Conservation (phyloP, 2,113 vertebrate species). For the Archilochus colubris region DNA sequence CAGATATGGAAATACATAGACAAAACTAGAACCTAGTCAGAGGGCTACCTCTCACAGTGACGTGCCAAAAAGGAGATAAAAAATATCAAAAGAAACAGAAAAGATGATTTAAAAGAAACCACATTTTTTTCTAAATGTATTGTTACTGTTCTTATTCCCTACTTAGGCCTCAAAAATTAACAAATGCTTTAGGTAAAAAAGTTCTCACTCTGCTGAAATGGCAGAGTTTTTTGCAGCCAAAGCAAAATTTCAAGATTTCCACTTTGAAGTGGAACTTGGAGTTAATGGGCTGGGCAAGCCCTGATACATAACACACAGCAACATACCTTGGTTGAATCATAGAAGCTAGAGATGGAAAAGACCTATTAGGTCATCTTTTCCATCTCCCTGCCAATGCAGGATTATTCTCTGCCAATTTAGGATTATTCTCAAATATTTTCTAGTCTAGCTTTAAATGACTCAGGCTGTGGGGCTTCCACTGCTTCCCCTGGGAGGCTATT, state of each 20-base stretch:
- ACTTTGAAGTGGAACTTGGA: constrained; percentile 67
- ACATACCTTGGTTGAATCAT: constrained; percentile 70
- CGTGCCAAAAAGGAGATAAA: neutral
- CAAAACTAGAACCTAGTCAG: neutral
- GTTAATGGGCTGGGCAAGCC: constrained; percentile 63
- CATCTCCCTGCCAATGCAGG: constrained; percentile 58
- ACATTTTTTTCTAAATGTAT: constrained; percentile 8
- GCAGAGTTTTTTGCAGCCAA: constrained; percentile 39
- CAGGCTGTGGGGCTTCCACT: constrained; percentile 68
- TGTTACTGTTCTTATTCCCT: constrained; percentile 13
- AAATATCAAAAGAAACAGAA: neutral
- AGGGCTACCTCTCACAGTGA: neutral
- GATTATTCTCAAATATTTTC: constrained; percentile 73
- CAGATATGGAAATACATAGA: neutral
- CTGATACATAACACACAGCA: constrained; percentile 46
- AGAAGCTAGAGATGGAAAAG: constrained; percentile 69
- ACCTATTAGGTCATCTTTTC: constrained; percentile 75
- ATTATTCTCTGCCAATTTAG: constrained; percentile 63
- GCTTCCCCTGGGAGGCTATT: constrained; percentile 54
- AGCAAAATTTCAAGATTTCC: constrained; percentile 70
- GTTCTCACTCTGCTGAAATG: constrained; percentile 46
- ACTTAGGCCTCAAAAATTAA: neutral
- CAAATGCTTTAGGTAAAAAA: constrained; percentile 36
- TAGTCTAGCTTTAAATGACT: constrained; percentile 71
- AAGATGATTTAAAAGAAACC: constrained; percentile 22